Conservation (phyloP, 2,797 vertebrate species). For the Sitta carolinensis region DNA sequence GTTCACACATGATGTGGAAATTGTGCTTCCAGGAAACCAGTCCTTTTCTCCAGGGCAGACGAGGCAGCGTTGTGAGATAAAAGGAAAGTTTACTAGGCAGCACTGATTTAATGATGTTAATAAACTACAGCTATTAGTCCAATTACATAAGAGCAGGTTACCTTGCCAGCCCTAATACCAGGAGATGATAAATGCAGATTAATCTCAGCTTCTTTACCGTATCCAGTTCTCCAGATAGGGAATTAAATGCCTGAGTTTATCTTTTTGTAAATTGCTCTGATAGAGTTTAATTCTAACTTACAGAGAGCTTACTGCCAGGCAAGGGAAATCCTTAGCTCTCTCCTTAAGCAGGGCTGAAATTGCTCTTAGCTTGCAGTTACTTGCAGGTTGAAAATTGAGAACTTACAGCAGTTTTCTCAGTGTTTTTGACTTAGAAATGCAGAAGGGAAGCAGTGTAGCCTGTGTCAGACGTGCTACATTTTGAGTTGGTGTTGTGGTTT, state of each 20-base stretch:
- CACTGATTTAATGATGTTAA: constrained; percentile 37
- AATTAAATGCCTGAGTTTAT: constrained; percentile 22
- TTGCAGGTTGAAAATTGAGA: neutral
- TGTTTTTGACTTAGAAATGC: neutral
- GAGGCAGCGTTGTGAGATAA: neutral
- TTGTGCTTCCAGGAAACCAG: neutral
- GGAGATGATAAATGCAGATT: constrained; percentile 27
- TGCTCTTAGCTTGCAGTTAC: neutral
- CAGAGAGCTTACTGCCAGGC: neutral
- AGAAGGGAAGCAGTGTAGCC: neutral
- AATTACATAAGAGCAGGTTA: constrained; percentile 32
- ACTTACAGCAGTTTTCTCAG: neutral
- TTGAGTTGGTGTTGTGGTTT: neutral
- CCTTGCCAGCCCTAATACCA: neutral
- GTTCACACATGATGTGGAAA: neutral
- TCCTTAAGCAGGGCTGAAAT: neutral
- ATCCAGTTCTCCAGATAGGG: neutral
- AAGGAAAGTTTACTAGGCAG: constrained; percentile 34
- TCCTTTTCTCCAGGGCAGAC: neutral
- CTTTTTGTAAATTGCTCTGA: neutral
- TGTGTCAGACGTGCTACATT: neutral
- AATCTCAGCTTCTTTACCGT: neutral
- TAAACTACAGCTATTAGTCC: constrained; percentile 46
- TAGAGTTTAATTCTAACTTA: neutral
- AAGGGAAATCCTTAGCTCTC: neutral